These are phyloP conservation scores for Nomada ferruginata DNA, from an alignment of 2,888 invertebrate genomes.

Conservation along the genomic window DNA sequence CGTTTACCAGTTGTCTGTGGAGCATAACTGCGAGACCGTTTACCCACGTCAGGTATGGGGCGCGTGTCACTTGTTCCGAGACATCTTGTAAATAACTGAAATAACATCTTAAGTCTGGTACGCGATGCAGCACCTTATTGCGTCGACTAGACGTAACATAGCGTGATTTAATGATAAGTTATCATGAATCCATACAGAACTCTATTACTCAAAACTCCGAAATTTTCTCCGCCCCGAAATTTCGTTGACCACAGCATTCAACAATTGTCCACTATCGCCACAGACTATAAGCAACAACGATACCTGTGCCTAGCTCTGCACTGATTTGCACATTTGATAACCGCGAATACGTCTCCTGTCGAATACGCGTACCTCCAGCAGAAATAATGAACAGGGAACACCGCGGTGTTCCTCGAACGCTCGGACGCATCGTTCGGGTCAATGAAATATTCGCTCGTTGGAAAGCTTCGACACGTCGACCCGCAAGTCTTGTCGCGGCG, in stretches of 20 bases:
- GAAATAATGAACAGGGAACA: constrained; percentile 5
- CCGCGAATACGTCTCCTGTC: neutral
- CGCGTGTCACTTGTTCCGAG: constrained; percentile 75
- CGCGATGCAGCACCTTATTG: constrained; percentile 49
- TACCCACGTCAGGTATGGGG: constrained; percentile 69
- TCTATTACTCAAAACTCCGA: too few species aligned
- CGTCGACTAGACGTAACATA: neutral
- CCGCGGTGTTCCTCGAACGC: neutral
- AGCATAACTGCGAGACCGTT: constrained; percentile 59
- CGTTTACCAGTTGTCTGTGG: constrained; percentile 49
- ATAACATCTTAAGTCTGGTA: constrained; percentile 72
- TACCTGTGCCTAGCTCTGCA: constrained; percentile 6
- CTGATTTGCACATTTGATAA: constrained; percentile 19
- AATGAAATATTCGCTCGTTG: constrained; percentile 16
- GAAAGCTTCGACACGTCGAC: too few species aligned
- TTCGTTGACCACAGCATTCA: neutral
- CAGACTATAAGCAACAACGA: neutral
- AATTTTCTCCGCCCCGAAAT: too few species aligned
- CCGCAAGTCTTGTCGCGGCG: neutral
- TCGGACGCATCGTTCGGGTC: neutral
- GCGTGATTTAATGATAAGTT: constrained; percentile 5
- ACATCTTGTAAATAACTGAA: constrained; percentile 77
- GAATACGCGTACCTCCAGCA: neutral
- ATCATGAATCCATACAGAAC: neutral
- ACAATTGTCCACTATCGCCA: neutral